Conservation (phyloP, 2,113 vertebrate genomes). For the Natator depressus region DNA sequence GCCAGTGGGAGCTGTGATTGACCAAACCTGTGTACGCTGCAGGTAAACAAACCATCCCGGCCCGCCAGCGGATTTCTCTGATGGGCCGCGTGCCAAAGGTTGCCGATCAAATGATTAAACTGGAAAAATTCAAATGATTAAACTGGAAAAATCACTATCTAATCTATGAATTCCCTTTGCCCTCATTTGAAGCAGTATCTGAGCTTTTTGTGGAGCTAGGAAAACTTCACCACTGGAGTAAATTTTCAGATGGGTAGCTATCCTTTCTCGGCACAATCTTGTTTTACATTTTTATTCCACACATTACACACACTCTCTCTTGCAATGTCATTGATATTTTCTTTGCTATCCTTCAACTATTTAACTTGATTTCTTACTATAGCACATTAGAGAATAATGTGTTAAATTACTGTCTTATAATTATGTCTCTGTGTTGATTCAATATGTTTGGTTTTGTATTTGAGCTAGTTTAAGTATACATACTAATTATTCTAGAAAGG, state of each 20-base stretch:
- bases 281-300: background rate
- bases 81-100: too few relatives aligned
- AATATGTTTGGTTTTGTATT: background rate
- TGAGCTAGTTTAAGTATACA: background rate
- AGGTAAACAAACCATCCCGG: too few relatives aligned
- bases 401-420: background rate
- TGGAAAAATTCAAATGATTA: too few relatives aligned
- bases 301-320: background rate
- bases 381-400: background rate
- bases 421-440: background rate
- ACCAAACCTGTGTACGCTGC: too few relatives aligned
- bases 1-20: too few relatives aligned
- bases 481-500: background rate
- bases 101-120: too few relatives aligned
- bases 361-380: background rate
- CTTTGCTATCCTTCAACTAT: background rate
- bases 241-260: background rate
- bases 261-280: background rate
- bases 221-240: background rate
- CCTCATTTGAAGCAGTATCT: background rate
- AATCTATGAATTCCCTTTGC: background rate
- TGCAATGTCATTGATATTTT: background rate
- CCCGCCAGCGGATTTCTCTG: too few relatives aligned
- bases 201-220: background rate
- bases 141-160: background rate